Conservation (phyloP, 2,113 vertebrate species). For the Peromyscus polionotus region DNA sequence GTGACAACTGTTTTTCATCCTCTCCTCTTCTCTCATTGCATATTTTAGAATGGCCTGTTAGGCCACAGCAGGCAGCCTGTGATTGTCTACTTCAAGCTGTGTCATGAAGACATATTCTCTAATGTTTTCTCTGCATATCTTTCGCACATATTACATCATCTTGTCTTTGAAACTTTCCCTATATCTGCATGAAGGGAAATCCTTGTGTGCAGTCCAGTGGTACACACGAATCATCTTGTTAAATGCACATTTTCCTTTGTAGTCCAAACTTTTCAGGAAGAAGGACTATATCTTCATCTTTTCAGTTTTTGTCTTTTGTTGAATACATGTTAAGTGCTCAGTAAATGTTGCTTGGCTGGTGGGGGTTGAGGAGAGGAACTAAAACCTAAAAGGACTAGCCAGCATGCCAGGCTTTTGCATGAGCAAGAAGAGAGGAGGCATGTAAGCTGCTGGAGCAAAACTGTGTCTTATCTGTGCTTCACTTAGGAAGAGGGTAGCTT, state of each 20-base stretch:
- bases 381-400: neutral
- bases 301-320: neutral
- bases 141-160: rapidly evolving
- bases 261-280: neutral
- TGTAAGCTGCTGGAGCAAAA: neutral
- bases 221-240: neutral
- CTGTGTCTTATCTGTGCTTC: neutral
- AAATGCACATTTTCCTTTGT: neutral
- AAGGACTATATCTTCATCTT: neutral
- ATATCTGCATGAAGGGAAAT: neutral
- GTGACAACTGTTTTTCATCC: neutral
- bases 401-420: neutral
- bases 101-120: neutral
- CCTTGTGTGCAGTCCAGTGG: neutral
- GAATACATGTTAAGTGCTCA: neutral
- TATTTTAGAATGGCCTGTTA: neutral
- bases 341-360: neutral
- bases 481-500: neutral
- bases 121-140: neutral
- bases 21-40: neutral
- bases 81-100: neutral
- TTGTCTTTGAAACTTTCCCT: neutral
- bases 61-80: neutral
- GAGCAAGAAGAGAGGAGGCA: neutral
- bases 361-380: neutral